Conservation (phyloP, 2,888 invertebrate genomes). For the Nipponacmea schrenckii region DNA sequence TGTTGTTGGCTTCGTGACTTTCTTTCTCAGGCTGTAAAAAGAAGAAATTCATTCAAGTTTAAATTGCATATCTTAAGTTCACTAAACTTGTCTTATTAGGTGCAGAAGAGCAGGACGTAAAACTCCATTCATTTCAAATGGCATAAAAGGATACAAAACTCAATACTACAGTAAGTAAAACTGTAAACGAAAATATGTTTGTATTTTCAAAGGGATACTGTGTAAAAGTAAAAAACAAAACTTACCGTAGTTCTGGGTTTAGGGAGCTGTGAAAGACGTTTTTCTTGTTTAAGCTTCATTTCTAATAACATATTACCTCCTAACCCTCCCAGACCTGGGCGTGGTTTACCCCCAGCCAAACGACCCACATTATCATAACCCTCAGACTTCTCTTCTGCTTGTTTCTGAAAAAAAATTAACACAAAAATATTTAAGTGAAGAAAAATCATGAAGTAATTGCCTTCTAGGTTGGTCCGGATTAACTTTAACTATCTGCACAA, state of each 20-base stretch:
- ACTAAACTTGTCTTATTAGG: too few species aligned
- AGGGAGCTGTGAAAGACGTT: constrained; percentile 33
- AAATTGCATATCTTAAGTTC: too few species aligned
- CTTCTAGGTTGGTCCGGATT: too few species aligned
- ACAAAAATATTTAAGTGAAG: background rate
- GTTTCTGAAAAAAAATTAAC: constrained; percentile 3
- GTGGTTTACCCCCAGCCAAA: constrained; percentile 19
- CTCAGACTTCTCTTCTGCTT: constrained; percentile 9
- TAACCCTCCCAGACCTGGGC: constrained; percentile 35
- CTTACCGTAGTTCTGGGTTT: constrained; percentile 4
- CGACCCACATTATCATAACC: constrained; percentile 20
- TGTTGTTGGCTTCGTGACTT: constrained; percentile 24
- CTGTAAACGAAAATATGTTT: too few species aligned
- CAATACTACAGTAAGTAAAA: too few species aligned
- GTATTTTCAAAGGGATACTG: too few species aligned
- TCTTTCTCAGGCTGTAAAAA: constrained; percentile 16
- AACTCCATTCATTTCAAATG: too few species aligned
- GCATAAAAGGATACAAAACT: too few species aligned
- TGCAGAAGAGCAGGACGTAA: too few species aligned
- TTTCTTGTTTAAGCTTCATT: constrained; percentile 44
- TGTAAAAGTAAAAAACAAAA: background rate
- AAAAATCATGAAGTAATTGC: too few species aligned
- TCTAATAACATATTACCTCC: constrained; percentile 44
- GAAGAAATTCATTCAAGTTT: background rate
- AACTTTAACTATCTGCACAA: too few species aligned